Evolutionary conservation across 2,888 invertebrate genomes (phyloP).

Genomic region (Adelognathus sp.): DNA sequence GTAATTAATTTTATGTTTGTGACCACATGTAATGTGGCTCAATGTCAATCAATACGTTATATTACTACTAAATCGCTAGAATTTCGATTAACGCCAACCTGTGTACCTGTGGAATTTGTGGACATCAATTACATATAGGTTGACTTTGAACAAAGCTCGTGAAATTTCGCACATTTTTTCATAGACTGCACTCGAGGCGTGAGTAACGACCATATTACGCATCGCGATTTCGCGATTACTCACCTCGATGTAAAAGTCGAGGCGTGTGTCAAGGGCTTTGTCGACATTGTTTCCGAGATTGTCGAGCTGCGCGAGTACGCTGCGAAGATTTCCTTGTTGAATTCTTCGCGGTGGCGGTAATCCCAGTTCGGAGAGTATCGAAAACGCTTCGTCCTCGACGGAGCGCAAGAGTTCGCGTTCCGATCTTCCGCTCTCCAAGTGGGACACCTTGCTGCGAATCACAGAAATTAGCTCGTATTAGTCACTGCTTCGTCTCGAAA

Average conservation of each 20-base stretch:
- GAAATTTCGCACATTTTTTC: not conserved
- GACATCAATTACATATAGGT: not conserved
- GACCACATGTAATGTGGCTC: too few species aligned
- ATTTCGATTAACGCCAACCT: too few species aligned
- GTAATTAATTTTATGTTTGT: too few species aligned
- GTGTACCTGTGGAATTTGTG: too few species aligned
- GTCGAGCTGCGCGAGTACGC: constrained; percentile 68
- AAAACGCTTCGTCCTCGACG: constrained; percentile 75
- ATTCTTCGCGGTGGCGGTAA: constrained; percentile 75
- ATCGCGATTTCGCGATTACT: not conserved
- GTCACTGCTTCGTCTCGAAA: not conserved
- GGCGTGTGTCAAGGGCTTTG: constrained; percentile 69
- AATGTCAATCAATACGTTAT: too few species aligned
- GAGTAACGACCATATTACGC: not conserved
- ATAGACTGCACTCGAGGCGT: not conserved
- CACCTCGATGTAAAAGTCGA: constrained; percentile 79
- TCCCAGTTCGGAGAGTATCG: constrained; percentile 73
- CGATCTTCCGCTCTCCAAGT: constrained; percentile 65
- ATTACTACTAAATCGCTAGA: too few species aligned
- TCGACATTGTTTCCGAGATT: constrained; percentile 71
- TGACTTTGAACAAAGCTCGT: not conserved
- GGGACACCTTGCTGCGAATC: constrained; percentile 66
- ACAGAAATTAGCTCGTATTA: constrained; percentile 4
- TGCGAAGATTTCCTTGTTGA: constrained; percentile 69
- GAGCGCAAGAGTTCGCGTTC: constrained; percentile 73